Conservation (phyloP, 1,140 invertebrate genomes). For the Ceratina calcarata region DNA sequence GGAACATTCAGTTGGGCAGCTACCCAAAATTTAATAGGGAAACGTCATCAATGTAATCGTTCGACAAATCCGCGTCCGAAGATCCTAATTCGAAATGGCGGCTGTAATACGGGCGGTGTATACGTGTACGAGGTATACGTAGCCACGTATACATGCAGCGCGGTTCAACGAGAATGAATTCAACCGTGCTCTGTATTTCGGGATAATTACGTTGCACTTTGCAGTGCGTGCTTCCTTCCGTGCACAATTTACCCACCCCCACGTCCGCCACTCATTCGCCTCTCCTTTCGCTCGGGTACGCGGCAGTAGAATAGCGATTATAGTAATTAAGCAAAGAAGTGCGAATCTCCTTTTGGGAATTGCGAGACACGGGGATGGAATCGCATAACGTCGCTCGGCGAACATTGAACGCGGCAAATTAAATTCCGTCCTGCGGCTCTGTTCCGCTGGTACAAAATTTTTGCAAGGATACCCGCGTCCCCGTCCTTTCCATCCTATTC, state of each 20-base stretch:
- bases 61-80: slow-evolving; percentile 5
- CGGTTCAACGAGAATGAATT: slow-evolving; percentile 25
- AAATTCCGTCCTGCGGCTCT: not conserved
- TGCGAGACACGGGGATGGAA: not conserved
- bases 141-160: not conserved
- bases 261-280: not conserved
- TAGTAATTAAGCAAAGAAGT: slow-evolving; percentile 44
- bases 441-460: too few relatives aligned
- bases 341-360: slow-evolving; percentile 14
- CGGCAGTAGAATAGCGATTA: slow-evolving; percentile 21
- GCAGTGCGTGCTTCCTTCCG: slow-evolving; percentile 30
- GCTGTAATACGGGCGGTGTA: not conserved
- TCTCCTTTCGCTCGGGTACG: not conserved
- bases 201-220: slow-evolving; percentile 45
- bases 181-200: not conserved
- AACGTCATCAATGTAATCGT: not conserved
- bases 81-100: slow-evolving; percentile 5
- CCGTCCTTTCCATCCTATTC: too few relatives aligned
- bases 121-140: too few relatives aligned
- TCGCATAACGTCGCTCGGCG: not conserved
- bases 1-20: not conserved
- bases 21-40: not conserved
- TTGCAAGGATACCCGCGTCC: too few relatives aligned
- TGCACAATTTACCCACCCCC: slow-evolving; percentile 8
- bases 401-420: slow-evolving; percentile 1